These are phyloP conservation scores for Anas platyrhynchos DNA, from an alignment of 2,113 vertebrate genomes.

Conservation along the genomic window DNA sequence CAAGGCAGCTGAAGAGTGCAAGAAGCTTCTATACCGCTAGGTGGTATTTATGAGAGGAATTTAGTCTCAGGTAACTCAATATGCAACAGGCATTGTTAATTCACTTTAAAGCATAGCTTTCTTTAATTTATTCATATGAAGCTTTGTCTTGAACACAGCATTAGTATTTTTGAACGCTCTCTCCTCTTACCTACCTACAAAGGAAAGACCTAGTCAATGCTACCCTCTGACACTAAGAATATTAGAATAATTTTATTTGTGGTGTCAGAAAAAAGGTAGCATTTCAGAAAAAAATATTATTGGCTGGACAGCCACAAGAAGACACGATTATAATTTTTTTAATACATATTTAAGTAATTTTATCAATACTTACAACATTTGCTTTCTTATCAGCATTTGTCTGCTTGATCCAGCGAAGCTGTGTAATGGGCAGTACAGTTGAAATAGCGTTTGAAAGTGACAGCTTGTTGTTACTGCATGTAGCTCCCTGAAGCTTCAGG, in stretches of 20 bases:
- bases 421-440: conserved; percentile 92
- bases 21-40: not conserved
- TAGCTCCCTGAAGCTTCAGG: conserved; percentile 93
- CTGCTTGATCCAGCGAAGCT: conserved; percentile 95
- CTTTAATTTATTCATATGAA: not conserved
- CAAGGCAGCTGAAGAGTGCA: not conserved
- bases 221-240: not conserved
- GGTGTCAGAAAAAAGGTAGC: accelerated
- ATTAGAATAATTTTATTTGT: not conserved
- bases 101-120: not conserved
- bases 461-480: conserved; percentile 93
- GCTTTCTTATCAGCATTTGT: conserved; percentile 87
- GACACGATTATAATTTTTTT: not conserved
- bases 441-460: conserved; percentile 93
- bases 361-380: conserved; percentile 81
- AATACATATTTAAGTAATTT: not conserved
- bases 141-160: not conserved
- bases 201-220: not conserved
- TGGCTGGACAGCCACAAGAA: not conserved
- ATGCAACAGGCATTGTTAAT: not conserved
- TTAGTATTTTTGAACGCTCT: not conserved
- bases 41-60: not conserved
- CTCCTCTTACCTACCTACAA: not conserved
- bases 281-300: not conserved
- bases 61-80: not conserved